Evolutionary conservation across 2,113 vertebrate genomes (phyloP), one percentile per base, ranked within the genome.

Genomic region (Synchiropus splendidus): DNA sequence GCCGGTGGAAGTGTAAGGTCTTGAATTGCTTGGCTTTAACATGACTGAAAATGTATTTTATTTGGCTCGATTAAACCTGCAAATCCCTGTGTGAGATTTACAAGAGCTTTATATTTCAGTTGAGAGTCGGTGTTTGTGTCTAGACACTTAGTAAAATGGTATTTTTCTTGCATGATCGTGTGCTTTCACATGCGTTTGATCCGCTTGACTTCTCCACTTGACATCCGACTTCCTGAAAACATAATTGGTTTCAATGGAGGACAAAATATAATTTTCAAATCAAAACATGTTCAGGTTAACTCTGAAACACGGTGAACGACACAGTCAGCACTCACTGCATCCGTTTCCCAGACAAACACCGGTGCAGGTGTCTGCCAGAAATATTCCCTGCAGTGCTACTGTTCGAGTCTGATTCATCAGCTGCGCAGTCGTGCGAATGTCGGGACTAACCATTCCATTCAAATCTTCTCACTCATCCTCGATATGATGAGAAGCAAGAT

Each of bases 301-400:
- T 67, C 36, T 63, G 58, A 72, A 70, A 73, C 61, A 72, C 67
- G 73, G 63, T 65, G 64, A 67, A 36, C 37, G 62, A 79, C 67
- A 79, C 58, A 64, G 60, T 74, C 54, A 61, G 55, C 59, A 16
- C 42, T 47, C 36, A 1, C 21, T 52, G 52, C 63, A 67, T 74
- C 75, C 67, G 48, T 64, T 82, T 75, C 75, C 64, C 75, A 75
- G 39, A 51, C 56, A 15, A 6, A 6, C 43, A 34, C 33, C 36
- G 13, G 1, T 51, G 53, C 62, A 70, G 58, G 54, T 79, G 71
- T 54, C 59, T 72, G 61, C 46, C 50, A 64, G 16, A 70, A 54
- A 63, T 32, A 52, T 61, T 54, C 62, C 73, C 65, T 45, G 67
- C 59, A 62, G 68, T 72, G 68, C 61, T 65, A 68, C 70, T 70